Conservation (phyloP, 2,888 invertebrate genomes). For the Drosophila falleni region DNA sequence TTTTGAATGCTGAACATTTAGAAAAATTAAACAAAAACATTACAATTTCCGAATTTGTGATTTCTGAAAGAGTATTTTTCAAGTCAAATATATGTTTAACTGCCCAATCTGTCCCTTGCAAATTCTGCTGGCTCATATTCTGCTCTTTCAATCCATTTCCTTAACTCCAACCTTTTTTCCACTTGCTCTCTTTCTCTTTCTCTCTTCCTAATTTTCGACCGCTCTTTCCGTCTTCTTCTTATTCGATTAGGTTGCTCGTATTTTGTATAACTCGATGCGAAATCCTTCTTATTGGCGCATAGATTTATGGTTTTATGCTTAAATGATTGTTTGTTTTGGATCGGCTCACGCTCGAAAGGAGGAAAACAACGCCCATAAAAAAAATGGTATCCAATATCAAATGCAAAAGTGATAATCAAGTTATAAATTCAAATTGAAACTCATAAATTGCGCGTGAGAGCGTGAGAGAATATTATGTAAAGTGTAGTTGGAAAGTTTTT, state of each 20-base stretch:
- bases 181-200: background rate
- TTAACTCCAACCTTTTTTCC: background rate
- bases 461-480: slow-evolving; percentile 19
- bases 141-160: slow-evolving; percentile 9
- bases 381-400: slow-evolving; percentile 34
- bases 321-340: slow-evolving; percentile 62
- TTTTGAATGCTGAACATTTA: background rate
- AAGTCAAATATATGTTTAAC: background rate
- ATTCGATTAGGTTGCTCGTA: slow-evolving; percentile 21
- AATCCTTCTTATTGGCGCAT: slow-evolving; percentile 60
- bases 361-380: slow-evolving; percentile 24
- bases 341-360: background rate
- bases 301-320: slow-evolving; percentile 72
- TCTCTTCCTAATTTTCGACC: background rate
- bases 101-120: slow-evolving; percentile 15
- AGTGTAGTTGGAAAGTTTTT: slow-evolving; percentile 9
- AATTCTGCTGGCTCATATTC: slow-evolving; percentile 46
- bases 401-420: slow-evolving; percentile 69
- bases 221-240: slow-evolving; percentile 3
- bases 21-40: background rate
- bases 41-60: too few species aligned
- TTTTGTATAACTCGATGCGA: slow-evolving; percentile 39
- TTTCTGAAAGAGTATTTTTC: slow-evolving; percentile 16
- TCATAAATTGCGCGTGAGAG: slow-evolving; percentile 53
- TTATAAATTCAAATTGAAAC: slow-evolving; percentile 69